Evolutionary conservation across 1,140 invertebrate genomes (phyloP), one percentile per base, ranked within the genome.

Genomic region (Macrotrachela quadricornifera): DNA sequence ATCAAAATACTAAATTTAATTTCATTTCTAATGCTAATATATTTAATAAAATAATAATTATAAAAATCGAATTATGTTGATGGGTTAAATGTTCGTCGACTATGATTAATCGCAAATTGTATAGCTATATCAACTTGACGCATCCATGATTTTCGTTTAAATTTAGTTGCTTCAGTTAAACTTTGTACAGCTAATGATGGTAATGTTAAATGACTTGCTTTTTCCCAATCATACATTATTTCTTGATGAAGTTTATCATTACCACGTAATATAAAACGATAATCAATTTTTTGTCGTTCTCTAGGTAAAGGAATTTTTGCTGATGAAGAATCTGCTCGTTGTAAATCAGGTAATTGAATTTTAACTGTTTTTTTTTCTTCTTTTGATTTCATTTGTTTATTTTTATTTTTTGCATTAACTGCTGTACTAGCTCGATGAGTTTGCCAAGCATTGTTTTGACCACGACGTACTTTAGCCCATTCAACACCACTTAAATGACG

Each of bases 91-190:
- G 21, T 4, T 30, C 21, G 21, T 30, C 21, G 21, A 30, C 21
- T 30, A 30, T 4, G 8, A 30, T 30, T 30, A 30, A 8, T 30
- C 2, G 51, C 51, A 3, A 53, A 15, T 40, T 36, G 43, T 11
- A 44, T 38, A 30, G 51, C 51, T 12, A 53, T 30, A 43, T 47
- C 39, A 21, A 53, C 46, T 47, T 53, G 51, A 42, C 46, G 43
- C 11, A 53, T 9, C 51, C 51, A 53, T 48, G 18, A 39, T 47
- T 30, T 47, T 14, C 36, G 30, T 8, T 13, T 6, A 43, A 9
- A 17, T 18, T 12, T 46, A 36, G 15, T 53, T 14, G 37, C 37
- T 37, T 53, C 37, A 12, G 18, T 17, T 14, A 53, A 39, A 15
- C 46, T n/a, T 16, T 16, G 14, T 46, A 36, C 13, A 15, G 51